phyloP scores from a whole-genome alignment of 2,797 vertebrate species.

The Iguana delicatissima region DNA sequence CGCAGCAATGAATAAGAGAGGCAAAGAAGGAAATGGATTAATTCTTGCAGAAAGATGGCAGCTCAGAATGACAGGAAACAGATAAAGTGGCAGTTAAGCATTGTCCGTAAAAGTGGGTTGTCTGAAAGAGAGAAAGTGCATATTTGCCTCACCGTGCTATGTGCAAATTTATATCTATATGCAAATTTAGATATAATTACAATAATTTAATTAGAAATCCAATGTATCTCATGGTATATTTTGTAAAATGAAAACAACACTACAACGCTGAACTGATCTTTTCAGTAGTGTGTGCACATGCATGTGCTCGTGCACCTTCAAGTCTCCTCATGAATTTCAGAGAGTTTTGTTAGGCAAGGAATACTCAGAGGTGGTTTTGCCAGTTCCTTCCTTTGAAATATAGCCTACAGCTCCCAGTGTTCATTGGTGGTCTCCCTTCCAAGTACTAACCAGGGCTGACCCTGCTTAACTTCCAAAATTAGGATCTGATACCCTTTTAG shows the following conservation, averaged over 20 bases:
- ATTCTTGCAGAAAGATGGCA: not conserved
- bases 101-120: no score
- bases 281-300: no score
- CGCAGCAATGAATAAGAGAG: not conserved
- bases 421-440: conserved; percentile 12
- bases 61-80: not conserved
- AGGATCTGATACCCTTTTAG: not conserved
- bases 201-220: not conserved
- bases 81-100: not conserved
- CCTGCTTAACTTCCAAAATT: not conserved
- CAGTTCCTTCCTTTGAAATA: not conserved
- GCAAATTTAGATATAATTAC: not conserved
- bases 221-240: no score
- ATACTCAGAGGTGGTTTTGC: not conserved
- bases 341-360: no score
- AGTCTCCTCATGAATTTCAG: no score
- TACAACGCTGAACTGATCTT: no score
- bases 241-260: no score
- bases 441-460: no score
- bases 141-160: no score
- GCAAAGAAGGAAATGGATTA: not conserved
- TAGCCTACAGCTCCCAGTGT: not conserved
- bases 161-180: not conserved
- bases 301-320: no score
- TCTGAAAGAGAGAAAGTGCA: no score